Percentiles rank a stretch among this genome's conserved stretches.
These are phyloP conservation scores for Caenorhabditis angaria DNA, from an alignment of 2,888 invertebrate species.

Conservation along the genomic window DNA sequence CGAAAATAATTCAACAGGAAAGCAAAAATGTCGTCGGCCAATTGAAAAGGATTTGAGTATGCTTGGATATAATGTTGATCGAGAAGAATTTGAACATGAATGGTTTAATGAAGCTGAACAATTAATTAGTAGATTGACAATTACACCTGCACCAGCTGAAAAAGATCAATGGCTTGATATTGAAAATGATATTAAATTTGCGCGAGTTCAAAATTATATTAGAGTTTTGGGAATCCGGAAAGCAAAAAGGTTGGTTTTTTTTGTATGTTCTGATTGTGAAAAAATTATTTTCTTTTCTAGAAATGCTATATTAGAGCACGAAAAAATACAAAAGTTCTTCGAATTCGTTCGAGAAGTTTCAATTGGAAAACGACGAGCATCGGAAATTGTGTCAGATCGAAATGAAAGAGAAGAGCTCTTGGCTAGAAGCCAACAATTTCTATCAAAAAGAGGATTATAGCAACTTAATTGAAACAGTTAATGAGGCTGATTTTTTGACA, in stretches of 20 bases:
- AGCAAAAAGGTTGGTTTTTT: constrained; percentile 18
- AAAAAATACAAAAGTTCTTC: constrained; percentile 57
- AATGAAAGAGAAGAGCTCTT: constrained; percentile 40
- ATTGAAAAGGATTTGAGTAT: constrained; percentile 30
- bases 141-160: constrained; percentile 26
- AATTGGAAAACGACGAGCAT: constrained; percentile 12
- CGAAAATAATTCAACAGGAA: constrained; percentile 10
- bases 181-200: constrained; percentile 50
- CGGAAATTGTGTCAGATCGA: constrained; percentile 26
- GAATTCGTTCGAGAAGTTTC: constrained; percentile 49
- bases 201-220: constrained; percentile 39
- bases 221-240: constrained; percentile 33
- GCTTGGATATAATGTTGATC: constrained; percentile 40
- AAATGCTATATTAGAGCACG: constrained; percentile 55
- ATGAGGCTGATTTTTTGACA: constrained; percentile 46
- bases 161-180: constrained; percentile 31
- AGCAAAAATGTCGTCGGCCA: constrained; percentile 9
- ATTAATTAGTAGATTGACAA: constrained; percentile 50
- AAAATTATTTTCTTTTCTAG: constrained; percentile 4
- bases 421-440: constrained; percentile 47
- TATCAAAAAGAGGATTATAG: constrained; percentile 37
- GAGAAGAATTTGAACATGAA: constrained; percentile 49
- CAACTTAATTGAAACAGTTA: constrained; percentile 7
- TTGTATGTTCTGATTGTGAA: neutral
- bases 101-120: constrained; percentile 58